Percentiles rank a stretch among this genome's conserved stretches.
Conservation (phyloP, 1,140 invertebrate genomes). For the Trichonephila inaurata region DNA sequence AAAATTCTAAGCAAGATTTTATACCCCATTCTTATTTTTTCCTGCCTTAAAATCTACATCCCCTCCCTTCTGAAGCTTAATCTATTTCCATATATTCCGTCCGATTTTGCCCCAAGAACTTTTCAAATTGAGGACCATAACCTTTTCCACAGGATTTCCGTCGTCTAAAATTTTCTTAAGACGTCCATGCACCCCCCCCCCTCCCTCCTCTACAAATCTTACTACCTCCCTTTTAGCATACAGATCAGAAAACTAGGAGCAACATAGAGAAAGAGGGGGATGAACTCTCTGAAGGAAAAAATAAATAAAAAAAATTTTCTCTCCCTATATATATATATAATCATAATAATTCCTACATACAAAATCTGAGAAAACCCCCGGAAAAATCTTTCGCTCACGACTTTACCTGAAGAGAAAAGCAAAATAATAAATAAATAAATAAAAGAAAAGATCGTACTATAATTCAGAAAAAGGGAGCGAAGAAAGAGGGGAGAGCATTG, state of each 20-base stretch:
- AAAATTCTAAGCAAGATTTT: not conserved
- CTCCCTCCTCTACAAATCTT: not conserved
- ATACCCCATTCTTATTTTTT: not conserved
- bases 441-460: not conserved
- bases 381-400: constrained; percentile 57
- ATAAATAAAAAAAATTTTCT: not conserved
- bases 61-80: not conserved
- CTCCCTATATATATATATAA: not conserved
- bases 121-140: constrained; percentile 54
- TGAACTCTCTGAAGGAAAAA: not conserved
- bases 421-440: constrained; percentile 12
- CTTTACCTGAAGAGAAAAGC: not conserved
- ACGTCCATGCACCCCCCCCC: constrained; percentile 3
- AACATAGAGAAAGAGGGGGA: not conserved
- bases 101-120: constrained; percentile 54
- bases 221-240: not conserved
- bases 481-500: constrained; percentile 26
- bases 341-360: constrained; percentile 16
- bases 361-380: constrained; percentile 59
- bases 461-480: not conserved
- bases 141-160: constrained; percentile 72
- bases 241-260: not conserved
- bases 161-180: constrained; percentile 53
- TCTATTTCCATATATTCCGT: constrained; percentile 43
- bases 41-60: not conserved